A percentile compares a stretch with the other conserved stretches of the same genome.
Conservation (phyloP, 2,797 vertebrate species). For the Enteromius thamalakanensis region DNA sequence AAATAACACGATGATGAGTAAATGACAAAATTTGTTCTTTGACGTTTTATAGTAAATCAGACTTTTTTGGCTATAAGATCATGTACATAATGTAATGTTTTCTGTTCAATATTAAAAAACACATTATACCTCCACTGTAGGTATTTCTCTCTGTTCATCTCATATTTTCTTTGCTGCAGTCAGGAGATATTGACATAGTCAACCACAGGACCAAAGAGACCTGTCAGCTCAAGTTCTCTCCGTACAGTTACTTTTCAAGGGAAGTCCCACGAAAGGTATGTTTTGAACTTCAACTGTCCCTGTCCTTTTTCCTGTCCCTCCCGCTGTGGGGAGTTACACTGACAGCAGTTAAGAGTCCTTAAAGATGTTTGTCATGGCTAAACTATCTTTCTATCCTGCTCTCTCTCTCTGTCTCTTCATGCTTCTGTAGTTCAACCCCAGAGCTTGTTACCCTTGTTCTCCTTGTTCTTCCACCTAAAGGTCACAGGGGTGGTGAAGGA, state of each 20-base stretch:
- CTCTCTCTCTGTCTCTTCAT: not conserved
- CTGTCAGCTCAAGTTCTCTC: conserved; percentile 97
- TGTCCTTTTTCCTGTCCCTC: not conserved
- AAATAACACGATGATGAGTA: not conserved
- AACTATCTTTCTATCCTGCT: conserved; percentile 15
- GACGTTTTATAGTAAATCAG: not conserved
- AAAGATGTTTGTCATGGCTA: not conserved
- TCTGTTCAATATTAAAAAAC: not conserved
- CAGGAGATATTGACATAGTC: conserved; percentile 96
- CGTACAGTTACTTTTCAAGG: conserved; percentile 99
- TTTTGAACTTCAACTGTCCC: not conserved
- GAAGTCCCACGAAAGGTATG: conserved; percentile 94
- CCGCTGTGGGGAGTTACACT: not conserved
- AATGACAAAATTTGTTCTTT: too few species aligned
- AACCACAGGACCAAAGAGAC: conserved; percentile 96
- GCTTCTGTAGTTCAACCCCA: conserved; percentile 37
- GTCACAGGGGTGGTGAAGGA: conserved; percentile 94
- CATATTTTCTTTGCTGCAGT: conserved; percentile 72
- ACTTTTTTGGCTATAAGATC: not conserved
- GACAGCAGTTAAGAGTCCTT: not conserved
- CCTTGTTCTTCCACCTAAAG: conserved; percentile 67
- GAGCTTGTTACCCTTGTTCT: conserved; percentile 31
- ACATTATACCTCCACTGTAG: not conserved
- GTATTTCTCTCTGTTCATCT: not conserved
- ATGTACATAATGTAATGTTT: not conserved